Base-by-base conservation (phyloP, 92 coral and sea anemone genomes). In the Paramuricea clavata region DNA sequence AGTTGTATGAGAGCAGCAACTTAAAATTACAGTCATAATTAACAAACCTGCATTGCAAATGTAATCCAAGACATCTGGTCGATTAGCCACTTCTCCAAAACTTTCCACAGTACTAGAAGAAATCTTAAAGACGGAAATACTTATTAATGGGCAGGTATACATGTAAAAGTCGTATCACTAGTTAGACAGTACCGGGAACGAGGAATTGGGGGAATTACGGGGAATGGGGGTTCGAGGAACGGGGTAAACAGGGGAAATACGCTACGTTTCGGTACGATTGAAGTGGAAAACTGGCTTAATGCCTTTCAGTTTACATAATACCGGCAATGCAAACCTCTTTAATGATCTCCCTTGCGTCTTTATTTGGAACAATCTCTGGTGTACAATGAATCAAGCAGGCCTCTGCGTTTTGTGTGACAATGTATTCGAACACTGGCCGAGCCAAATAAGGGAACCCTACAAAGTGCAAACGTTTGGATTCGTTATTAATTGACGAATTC, bases 11-110 rank as follows among this genome's bases (percentile, higher is more conserved):
- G n/a, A n/a, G n/a, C n/a, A n/a, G 44, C 44, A 39, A 4, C 10
- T 39, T 4, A 39, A 39, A 39, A 39, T 10, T 4, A 10, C 44
- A 39, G 44, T 10, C 44, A 39, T 39, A 39, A 4, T n/a, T n/a
- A n/a, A n/a, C 41, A 26, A 2, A 33, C 76, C 50, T 69, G 50
- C 22, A 25, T 74, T 74, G 50, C 2, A 74, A 74, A 44, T 44
- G 34, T 74, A 74, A 39, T 74, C 59, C 26, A 74, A 28, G 9
- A 74, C 61, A 41, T 74, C 81, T 6, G 81, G 81, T 41, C 81
- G 57, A 3, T 8, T 6, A 15, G 34, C 81, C 33, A 74, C 3
- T 19, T 25, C 12, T n/a, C 7, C 60, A 28, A 74, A 74, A 8
- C 13, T 44, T 44, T 44, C 81, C 15, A 39, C 30, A 25, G 57